These are phyloP conservation scores for Pseudorhiza aurosa DNA, from an alignment of 30 jellyfish, hydroid and myxozoan species.

Conservation along the genomic window DNA sequence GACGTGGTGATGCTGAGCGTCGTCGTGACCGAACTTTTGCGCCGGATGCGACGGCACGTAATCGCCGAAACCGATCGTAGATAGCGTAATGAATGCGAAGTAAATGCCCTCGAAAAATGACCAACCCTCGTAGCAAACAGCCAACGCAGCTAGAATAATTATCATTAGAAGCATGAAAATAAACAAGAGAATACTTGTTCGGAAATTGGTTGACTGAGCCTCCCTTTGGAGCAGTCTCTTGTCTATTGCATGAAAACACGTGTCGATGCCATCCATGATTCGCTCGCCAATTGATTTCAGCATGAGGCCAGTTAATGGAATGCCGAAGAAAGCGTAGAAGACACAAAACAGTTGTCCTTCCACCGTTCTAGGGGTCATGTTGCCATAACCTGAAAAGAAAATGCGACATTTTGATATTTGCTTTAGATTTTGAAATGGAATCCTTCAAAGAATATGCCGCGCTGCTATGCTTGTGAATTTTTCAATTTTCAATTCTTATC, in stretches of 20 bases:
- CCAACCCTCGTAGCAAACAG: slow-evolving; percentile 95
- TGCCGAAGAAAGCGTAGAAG: slow-evolving; percentile 90
- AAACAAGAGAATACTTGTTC: slow-evolving; percentile 76
- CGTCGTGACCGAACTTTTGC: slow-evolving; percentile 32
- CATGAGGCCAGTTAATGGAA: slow-evolving; percentile 94
- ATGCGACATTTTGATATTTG: not conserved
- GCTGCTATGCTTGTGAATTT: too few relatives aligned
- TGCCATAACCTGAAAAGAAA: slow-evolving; percentile 76
- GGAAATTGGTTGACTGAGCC: slow-evolving; percentile 67
- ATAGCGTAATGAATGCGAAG: slow-evolving; percentile 85
- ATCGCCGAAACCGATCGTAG: slow-evolving; percentile 97
- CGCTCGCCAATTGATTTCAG: slow-evolving; percentile 88
- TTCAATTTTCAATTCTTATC: too few relatives aligned
- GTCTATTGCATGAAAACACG: slow-evolving; percentile 60
- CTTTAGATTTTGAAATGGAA: too few relatives aligned
- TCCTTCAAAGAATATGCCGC: too few relatives aligned
- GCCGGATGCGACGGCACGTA: slow-evolving; percentile 92
- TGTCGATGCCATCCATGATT: slow-evolving; percentile 79
- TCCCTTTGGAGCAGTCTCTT: slow-evolving; percentile 49
- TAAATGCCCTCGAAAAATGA: slow-evolving; percentile 87
- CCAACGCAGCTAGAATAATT: slow-evolving; percentile 70
- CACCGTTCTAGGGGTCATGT: slow-evolving; percentile 86
- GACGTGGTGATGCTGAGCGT: slow-evolving; percentile 71
- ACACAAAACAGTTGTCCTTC: slow-evolving; percentile 92
- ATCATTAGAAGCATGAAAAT: slow-evolving; percentile 70